Evolutionary conservation across 2,888 invertebrate genomes (phyloP).

Genomic region (Cantharis flavilabris): DNA sequence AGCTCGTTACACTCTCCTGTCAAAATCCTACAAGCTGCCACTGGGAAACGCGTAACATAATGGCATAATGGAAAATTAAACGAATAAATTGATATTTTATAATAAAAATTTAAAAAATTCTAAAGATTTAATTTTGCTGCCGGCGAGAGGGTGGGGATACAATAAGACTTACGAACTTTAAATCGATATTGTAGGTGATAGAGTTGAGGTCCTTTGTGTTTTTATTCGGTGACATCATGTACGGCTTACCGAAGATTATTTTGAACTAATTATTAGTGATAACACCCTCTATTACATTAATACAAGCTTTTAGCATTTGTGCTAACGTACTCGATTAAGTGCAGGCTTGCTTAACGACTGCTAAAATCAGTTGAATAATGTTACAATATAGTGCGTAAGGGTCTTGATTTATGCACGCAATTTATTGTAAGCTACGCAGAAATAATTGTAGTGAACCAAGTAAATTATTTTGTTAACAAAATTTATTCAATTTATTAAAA

Average conservation of each 20-base stretch:
- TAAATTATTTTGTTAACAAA: not conserved
- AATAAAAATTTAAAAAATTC: not conserved
- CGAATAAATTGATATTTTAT: not conserved
- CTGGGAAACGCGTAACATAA: not conserved
- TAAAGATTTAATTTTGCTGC: not conserved
- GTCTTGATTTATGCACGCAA: not conserved
- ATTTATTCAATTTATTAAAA: not conserved
- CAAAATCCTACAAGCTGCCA: not conserved
- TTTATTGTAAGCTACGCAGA: not conserved
- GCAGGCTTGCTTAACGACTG: not conserved
- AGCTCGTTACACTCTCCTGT: not conserved
- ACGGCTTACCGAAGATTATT: not conserved
- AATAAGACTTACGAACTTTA: not conserved
- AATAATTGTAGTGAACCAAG: not conserved
- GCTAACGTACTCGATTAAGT: not conserved
- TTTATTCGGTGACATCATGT: not conserved
- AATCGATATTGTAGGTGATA: not conserved
- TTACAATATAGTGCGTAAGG: not conserved
- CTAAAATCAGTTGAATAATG: not conserved
- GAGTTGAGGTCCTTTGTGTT: not conserved
- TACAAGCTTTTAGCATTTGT: not conserved
- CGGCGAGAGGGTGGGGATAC: not conserved
- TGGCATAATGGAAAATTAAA: not conserved
- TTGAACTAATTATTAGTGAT: not conserved
- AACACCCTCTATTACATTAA: not conserved